Base-by-base conservation (phyloP, 1,140 invertebrate genomes). In the Euwallacea fornicatus region DNA sequence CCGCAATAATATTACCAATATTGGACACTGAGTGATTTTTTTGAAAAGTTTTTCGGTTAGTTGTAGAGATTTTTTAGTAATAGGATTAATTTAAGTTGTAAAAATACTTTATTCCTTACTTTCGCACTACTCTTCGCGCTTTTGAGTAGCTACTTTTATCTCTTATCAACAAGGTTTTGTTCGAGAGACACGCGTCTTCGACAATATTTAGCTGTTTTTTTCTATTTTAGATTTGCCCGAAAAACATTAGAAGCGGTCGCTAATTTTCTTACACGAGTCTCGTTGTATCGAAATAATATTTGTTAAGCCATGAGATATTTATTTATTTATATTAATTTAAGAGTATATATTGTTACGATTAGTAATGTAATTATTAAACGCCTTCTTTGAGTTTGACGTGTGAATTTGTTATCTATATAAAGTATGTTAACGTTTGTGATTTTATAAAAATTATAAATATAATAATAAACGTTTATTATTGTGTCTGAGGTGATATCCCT, bases 371-470 rank as follows among this genome's bases (percentile, higher is more conserved):
- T 68, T 41, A 66, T 15, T 69, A 59, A 43, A 44, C 16, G 21
- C 21, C 47, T n/a, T 65, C 71, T 74, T 78, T 78, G 76, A 78
- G 71, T 77, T 75, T 78, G 75, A 73, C 75, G 77, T 78, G 77
- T 71, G 69, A 66, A 77, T 72, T 77, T 77, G 76, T 77, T 77
- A 77, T 66, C 71, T 68, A 73, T 76, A 72, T 76, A 72, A 50
- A 70, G 68, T 61, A 78, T 74, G 77, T 78, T 78, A 76, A 78
- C 72, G 77, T 78, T 78, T 75, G 77, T 77, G 77, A 78, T 78
- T 78, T 78, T 77, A 78, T 78, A 78, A 77, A 78, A 76, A 73
- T 71, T 72, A 76, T 67, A 67, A 66, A 67, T n/a, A 15, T 56
- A 33, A 56, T 33, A 33, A 33, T 33, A 33, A 33, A 33, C 21